Evolutionary conservation across 1,140 invertebrate genomes (phyloP), one percentile per base, ranked within the genome.

Genomic region (Neodiprion lecontei): DNA sequence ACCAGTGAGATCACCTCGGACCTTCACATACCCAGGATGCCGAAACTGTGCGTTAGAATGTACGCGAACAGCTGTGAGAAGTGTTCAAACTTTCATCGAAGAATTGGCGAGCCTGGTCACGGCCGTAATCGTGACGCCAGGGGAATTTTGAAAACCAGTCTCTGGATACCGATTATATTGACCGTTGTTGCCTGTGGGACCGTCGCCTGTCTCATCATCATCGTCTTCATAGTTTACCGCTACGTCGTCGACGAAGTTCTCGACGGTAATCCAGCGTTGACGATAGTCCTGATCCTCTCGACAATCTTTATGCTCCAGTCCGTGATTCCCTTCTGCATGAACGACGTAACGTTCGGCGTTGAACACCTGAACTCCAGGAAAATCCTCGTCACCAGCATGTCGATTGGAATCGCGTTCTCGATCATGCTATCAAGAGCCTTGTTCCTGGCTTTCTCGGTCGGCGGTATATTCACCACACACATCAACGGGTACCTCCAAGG

Each of bases 401-500:
- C 89, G 0, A 91, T 90, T 69, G 88, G 89, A 4, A 72, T 91
- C 0, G 82, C 89, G 1, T 91, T 92, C 76, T 91, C 90, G 1
- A 86, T 90, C 0, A 89, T 92, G 81, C 80, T 92, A 8, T 86
- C 91, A 1, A 88, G 92, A 66, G 85, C 90, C 9, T 85, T 92
- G 66, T 90, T 92, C 74, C 79, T 93, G 1, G 88, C 91, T 7
- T 90, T 90, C 48, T 91, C 91, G 21, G 90, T 86, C 21, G 88
- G 87, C 5, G 90, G 90, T 1, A 88, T 91, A 0, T 88, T 92
- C 67, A 89, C 90, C n/a, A 89, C 89, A 21, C 91, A 92, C 79
- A 88, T 93, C 4, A 92, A 91, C 69, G 91, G 91, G 7, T 88
- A 91, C 50, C 84, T 92, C 7, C 91, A 92, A 73, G 84, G 88